These are phyloP conservation scores for Dynastes maya DNA, from an alignment of 2,888 invertebrate species.

Conservation along the genomic window DNA sequence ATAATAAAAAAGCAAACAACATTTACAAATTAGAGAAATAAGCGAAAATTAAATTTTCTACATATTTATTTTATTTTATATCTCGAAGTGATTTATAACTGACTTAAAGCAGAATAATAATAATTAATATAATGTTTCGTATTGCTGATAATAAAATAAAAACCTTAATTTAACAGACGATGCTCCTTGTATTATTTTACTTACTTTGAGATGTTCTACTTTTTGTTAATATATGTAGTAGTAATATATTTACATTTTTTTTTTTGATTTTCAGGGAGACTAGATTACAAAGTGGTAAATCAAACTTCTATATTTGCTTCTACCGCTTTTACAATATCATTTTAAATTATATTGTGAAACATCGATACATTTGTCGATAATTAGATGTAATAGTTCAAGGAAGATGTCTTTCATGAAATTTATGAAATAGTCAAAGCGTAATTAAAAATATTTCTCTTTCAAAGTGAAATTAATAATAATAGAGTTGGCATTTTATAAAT, in stretches of 20 bases:
- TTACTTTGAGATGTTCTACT: neutral
- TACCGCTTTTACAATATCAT: constrained; percentile 22
- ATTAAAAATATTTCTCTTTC: too few relatives aligned
- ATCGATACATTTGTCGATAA: constrained; percentile 14
- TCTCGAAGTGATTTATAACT: constrained; percentile 41
- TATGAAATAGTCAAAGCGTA: neutral
- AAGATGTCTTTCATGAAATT: neutral
- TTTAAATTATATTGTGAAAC: neutral
- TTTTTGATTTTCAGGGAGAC: constrained; percentile 39
- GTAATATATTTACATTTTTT: constrained; percentile 32
- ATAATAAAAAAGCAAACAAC: constrained; percentile 63
- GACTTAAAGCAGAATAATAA: constrained; percentile 43
- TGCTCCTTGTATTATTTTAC: constrained; percentile 17
- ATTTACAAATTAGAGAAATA: constrained; percentile 61
- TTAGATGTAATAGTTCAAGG: constrained; percentile 1
- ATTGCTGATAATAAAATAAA: constrained; percentile 36
- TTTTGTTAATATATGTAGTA: constrained; percentile 31
- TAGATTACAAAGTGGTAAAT: constrained; percentile 40
- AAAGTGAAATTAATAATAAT: too few relatives aligned
- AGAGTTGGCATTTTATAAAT: too few relatives aligned
- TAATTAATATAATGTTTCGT: constrained; percentile 19
- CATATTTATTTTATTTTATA: constrained; percentile 10
- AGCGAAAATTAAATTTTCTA: constrained; percentile 40
- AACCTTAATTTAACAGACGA: constrained; percentile 56
- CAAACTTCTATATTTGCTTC: constrained; percentile 13